A percentile compares a stretch with the other conserved stretches of the same genome.
These are phyloP conservation scores for Synanthedon vespiformis DNA, from an alignment of 2,888 invertebrate genomes.

Conservation along the genomic window DNA sequence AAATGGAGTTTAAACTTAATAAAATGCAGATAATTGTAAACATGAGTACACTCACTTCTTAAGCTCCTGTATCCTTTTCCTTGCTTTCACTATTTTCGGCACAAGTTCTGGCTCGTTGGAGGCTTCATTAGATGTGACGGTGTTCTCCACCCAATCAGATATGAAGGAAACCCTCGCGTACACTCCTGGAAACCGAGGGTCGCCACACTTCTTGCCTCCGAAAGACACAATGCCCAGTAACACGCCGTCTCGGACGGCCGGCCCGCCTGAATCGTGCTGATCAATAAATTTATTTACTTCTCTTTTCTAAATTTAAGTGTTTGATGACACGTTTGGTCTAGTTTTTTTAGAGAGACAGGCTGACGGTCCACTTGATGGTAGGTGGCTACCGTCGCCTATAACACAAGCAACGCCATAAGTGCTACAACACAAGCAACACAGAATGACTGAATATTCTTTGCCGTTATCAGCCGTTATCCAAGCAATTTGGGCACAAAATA, in stretches of 20 bases:
- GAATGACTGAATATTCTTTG: too few species aligned
- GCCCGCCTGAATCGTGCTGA: slow-evolving; percentile 59
- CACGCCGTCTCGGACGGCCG: slow-evolving; percentile 54
- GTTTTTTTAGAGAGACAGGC: too few species aligned
- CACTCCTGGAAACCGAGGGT: slow-evolving; percentile 56
- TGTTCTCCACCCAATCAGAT: slow-evolving; percentile 41
- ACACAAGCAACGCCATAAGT: too few species aligned
- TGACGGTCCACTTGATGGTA: too few species aligned
- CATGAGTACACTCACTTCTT: slow-evolving; percentile 29
- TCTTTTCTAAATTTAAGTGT: too few species aligned
- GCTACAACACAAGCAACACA: too few species aligned
- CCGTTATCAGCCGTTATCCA: too few species aligned
- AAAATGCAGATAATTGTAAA: too few species aligned
- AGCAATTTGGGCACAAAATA: too few species aligned
- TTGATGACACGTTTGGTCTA: too few species aligned
- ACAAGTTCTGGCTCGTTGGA: slow-evolving; percentile 28
- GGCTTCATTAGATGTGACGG: slow-evolving; percentile 42
- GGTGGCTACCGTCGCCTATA: too few species aligned
- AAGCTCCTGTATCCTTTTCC: slow-evolving; percentile 39
- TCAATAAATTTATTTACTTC: slow-evolving; percentile 1
- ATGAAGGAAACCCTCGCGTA: slow-evolving; percentile 48
- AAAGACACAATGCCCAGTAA: slow-evolving; percentile 55
- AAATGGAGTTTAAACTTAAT: too few species aligned
- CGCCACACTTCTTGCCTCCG: slow-evolving; percentile 58
- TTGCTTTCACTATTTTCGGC: slow-evolving; percentile 44